Base-by-base conservation (phyloP, 2,113 vertebrate genomes). In the Ibidorhyncha struthersii region DNA sequence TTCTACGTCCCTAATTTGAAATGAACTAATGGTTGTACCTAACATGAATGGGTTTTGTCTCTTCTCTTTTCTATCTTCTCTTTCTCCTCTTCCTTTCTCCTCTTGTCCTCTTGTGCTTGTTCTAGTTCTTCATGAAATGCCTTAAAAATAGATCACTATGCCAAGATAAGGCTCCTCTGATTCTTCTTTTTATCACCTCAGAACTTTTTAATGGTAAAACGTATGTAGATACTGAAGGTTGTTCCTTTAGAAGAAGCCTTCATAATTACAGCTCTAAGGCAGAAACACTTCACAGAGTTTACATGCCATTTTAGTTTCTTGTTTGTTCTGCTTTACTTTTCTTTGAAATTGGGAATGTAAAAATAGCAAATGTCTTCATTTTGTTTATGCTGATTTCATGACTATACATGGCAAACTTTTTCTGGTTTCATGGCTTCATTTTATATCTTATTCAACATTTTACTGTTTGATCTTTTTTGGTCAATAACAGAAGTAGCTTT, bases 311-410 rank as follows among this genome's bases (percentile, higher is more conserved):
- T 89, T 82, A 88, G 61, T 34, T 82, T 65, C 94, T 58, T 82
- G 25, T 85, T 97, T 94, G 25, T 87, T 96, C 71, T 88, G 65
- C 53, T 90, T 74, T 66, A 45, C 36, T 62, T 55, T 77, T n/a
- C 2, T 43, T 77, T 69, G 47, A 69, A 81, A 90, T 13, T n/a
- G 71, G 76, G 58, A 69, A 77, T 55, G 32, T 83, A 82, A 97
- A 95, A 94, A 27, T 12, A 90, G 59, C 30, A 86, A 86, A 80
- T 40, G 63, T 79, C 70, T 94, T 71, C 49, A 34, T 87, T 93
- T 91, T 53, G 22, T 74, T 95, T 50, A 21, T 66, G 95, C 34
- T 52, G 26, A 21, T 88, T 78, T 79, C 12, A 7, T 29, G 55
- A 67, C 72, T 38, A 38, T 34, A 36, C 29, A 82, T 32, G 56